Base-by-base conservation (phyloP, 2,113 vertebrate genomes). In the Festucalex cinctus region DNA sequence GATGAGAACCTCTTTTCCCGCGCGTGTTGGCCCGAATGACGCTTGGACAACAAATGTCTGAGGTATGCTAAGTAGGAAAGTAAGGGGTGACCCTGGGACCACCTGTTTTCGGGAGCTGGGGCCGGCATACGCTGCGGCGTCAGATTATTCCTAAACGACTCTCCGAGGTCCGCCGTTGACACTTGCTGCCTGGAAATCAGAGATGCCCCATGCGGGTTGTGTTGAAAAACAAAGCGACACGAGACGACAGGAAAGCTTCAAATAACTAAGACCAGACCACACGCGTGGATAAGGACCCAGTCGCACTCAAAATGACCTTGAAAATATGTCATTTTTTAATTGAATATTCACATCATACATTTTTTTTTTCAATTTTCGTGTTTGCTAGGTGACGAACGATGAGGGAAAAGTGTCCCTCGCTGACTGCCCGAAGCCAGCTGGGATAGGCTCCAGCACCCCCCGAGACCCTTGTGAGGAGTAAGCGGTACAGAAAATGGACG, bases 1-100 rank as follows among this genome's bases (percentile, higher is more conserved):
- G 87, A 86, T 86, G n/a, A n/a, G n/a, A 88, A 85, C 76, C 83
- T 86, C 79, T n/a, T n/a, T n/a, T 88, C 75, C 82, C 66, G 57
- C 78, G 81, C 86, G 77, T 83, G 82, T 74, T 59, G 66, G 58
- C 77, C 77, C 63, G 78, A 77, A 65, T 14, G 37, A 69, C 9
- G 35, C 60, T 60, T 62, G 36, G 64, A 76, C 76, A 37, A 65
- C n/a, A 66, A 67, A 66, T 69, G 63, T 63, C 61, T 51, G 74
- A 75, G 75, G 70, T 83, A 80, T 86, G 79, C 80, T 79, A 81
- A 82, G 63, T 62, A 58, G 74, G 63, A 59, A 65, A 73, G 13
- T 54, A 70, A 69, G 76, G 76, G 77, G 71, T 79, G 83, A 84
- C 83, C 79, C 78, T 79, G 78, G 73, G 78, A 86, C 83, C 85